A percentile compares a stretch with the other conserved stretches of the same genome.
Conservation (phyloP, 2,113 vertebrate genomes). For the Fregata magnificens region DNA sequence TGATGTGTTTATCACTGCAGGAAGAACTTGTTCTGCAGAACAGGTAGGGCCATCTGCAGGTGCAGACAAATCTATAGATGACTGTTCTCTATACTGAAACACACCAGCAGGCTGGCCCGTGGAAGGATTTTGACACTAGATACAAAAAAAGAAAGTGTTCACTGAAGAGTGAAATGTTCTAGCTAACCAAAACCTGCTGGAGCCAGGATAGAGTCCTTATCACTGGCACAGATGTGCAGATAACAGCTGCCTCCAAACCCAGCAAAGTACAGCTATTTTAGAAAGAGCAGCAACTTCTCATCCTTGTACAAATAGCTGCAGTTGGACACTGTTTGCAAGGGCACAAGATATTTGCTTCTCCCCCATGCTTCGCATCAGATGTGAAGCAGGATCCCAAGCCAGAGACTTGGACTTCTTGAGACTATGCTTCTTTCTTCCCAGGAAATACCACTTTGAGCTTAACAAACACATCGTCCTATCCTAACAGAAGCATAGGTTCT, state of each 20-base stretch:
- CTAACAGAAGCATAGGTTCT: not conserved
- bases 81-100: not conserved
- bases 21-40: not conserved
- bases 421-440: not conserved
- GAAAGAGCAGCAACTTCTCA: not conserved
- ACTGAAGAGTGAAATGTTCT: not conserved
- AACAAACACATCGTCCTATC: not conserved
- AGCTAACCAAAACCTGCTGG: not conserved
- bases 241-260: not conserved
- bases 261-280: not conserved
- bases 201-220: not conserved
- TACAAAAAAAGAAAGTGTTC: not conserved
- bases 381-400: not conserved
- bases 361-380: not conserved
- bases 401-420: not conserved
- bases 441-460: not conserved
- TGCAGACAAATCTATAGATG: not conserved
- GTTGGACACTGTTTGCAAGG: not conserved
- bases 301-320: not conserved
- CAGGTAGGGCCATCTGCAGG: not conserved
- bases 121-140: not conserved
- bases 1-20: not conserved
- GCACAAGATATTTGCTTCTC: not conserved
- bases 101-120: not conserved
- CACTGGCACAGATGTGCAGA: not conserved